Evolutionary conservation across 2,113 vertebrate genomes (phyloP).

Genomic region (Dryoscopus gambensis): DNA sequence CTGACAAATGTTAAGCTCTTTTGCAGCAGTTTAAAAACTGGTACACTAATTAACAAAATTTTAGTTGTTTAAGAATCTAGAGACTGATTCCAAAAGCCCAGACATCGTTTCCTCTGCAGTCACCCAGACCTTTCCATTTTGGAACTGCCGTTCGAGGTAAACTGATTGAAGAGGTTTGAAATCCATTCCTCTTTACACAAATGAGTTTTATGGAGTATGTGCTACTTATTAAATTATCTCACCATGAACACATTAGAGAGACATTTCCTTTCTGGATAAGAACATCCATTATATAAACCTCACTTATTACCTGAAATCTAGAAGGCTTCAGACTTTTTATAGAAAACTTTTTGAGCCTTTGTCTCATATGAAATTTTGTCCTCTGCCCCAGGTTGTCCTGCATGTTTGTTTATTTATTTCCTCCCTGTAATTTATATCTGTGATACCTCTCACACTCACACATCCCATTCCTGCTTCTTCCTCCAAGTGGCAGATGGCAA

Average conservation of each 20-base stretch:
- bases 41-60: background rate
- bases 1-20: background rate
- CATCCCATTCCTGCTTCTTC: background rate
- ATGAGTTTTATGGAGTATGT: background rate
- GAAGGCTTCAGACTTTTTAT: background rate
- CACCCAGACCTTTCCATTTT: background rate
- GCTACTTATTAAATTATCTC: background rate
- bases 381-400: background rate
- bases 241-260: background rate
- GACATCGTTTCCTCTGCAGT: background rate
- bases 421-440: background rate
- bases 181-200: background rate
- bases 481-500: background rate
- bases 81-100: background rate
- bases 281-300: background rate
- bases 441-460: too few species aligned
- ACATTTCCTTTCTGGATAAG: background rate
- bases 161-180: background rate
- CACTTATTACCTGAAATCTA: background rate
- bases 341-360: background rate
- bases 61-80: background rate
- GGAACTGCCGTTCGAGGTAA: constrained; percentile 17
- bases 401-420: background rate
- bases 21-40: background rate
- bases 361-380: background rate